Base-by-base conservation (phyloP, 1,140 invertebrate genomes). In the Drosophila ogumai region DNA sequence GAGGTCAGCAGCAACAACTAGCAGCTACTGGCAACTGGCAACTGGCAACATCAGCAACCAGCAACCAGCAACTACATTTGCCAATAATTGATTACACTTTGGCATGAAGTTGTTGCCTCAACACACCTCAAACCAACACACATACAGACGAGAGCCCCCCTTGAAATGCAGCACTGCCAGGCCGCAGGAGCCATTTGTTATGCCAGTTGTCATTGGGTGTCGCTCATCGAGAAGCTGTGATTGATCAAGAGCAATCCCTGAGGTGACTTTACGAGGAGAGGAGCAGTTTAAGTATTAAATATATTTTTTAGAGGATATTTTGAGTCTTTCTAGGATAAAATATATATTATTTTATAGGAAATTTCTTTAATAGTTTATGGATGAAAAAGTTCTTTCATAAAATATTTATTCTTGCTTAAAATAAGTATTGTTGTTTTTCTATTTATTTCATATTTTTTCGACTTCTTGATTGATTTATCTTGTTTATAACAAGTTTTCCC, bases 41-140 rank as follows among this genome's bases (percentile, higher is more conserved):
- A 49, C 46, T 28, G 8, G 25, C 46, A n/a, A 49, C 47, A 49
- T 49, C 28, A 34, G 38, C 25, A 10, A 34, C 28, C 56, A 15
- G 25, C 61, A 44, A 58, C 19, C 61, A 58, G 73, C 74, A 79
- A 85, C 72, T 77, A 79, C 85, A 84, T 87, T 87, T 82, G 68
- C 85, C 85, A 90, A 88, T 90, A 88, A 88, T 88, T 88, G 85
- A 88, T 88, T 88, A 79, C 85, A 81, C 76, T 90, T 90, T 73
- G 81, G 66, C 85, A 81, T 90, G 81, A 78, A 88, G 84, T 87
- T 81, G 76, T 84, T 88, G 60, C 68, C 72, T 3, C 34, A 38
- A 80, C 58, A 75, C 58, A 65, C 43, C 58, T 67, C 68, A 34
- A 25, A 28, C 8, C 9, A 15, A 28, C 46, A 47, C 47, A n/a